Evolutionary conservation across 1,140 invertebrate species (phyloP).

Genomic region (Psilanteris sp.): DNA sequence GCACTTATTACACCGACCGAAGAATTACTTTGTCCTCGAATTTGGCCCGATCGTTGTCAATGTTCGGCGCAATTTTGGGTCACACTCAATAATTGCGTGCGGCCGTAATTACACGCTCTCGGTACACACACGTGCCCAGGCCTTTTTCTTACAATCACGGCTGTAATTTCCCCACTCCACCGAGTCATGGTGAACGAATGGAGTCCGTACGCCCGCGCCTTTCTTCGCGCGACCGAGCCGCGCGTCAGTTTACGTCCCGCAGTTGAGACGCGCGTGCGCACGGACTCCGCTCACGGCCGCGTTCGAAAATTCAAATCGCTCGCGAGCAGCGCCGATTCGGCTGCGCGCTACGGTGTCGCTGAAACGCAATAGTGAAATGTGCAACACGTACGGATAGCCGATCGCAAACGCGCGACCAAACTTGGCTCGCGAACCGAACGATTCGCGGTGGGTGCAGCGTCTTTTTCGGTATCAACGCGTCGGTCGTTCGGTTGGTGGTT

Average conservation of each 20-base stretch:
- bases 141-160: slow-evolving; percentile 52
- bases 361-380: no score
- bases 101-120: slow-evolving; percentile 21
- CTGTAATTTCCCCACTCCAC: slow-evolving; percentile 49
- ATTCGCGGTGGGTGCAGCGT: no score
- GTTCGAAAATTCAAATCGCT: slow-evolving; percentile 52
- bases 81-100: slow-evolving; percentile 24
- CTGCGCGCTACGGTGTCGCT: no score
- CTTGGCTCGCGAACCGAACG: no score
- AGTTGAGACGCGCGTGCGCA: slow-evolving; percentile 38
- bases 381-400: no score
- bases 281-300: not conserved
- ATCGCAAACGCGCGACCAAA: no score
- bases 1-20: no score
- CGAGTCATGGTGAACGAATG: slow-evolving; percentile 55
- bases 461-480: no score
- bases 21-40: no score
- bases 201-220: slow-evolving; percentile 73
- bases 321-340: no score
- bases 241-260: slow-evolving; percentile 74
- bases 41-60: no score
- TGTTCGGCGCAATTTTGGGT: slow-evolving; percentile 15
- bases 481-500: no score
- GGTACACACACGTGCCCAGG: slow-evolving; percentile 46
- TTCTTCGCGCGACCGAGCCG: slow-evolving; percentile 72